Evolutionary conservation across 23 tunicate species (phyloP), one percentile per base, ranked within the genome.

Genomic region (Corella eumyota): DNA sequence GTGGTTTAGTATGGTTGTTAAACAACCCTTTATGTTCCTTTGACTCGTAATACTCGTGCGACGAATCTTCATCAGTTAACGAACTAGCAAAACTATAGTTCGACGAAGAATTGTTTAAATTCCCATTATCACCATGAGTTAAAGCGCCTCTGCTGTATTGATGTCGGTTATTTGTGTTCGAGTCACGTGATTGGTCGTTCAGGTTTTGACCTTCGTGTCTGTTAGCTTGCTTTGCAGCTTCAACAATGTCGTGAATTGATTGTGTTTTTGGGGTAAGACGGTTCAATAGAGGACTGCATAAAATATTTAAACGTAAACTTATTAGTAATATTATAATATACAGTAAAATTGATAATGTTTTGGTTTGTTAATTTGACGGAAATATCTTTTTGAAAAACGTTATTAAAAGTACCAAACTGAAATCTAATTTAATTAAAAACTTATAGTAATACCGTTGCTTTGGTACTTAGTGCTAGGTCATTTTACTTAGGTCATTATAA

Each of bases 251-350:
- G 32, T 55, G 45, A 11, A 66, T 4, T 15, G 76, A 71, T 32
- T 48, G 4, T 4, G 76, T 56, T 32, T 58, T 65, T 34, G 90
- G 90, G 5, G 69, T 71, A 25, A 80, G 65, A 25, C 64, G 74
- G 65, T 80, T 71, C 55, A 69, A 61, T 37, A 80, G 35, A 27
- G 90, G 90, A 46, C 90, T 80, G 74, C 30, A 64, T 56, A 48
- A 27, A 53, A 30, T n/a, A n/a, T n/a, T n/a, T n/a, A n/a, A n/a
- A n/a, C n/a, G n/a, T 25, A 30, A n/a, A n/a, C n/a, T n/a, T n/a
- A n/a, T n/a, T n/a, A n/a, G n/a, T n/a, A n/a, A n/a, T n/a, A n/a
- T n/a, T n/a, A n/a, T n/a, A n/a, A n/a, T n/a, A n/a, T n/a, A n/a
- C n/a, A 23, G 19, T 30, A 58, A 60, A 29, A 20, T n/a, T n/a